Conservation (phyloP, 2,113 vertebrate species). For the Fregetta grallaria region DNA sequence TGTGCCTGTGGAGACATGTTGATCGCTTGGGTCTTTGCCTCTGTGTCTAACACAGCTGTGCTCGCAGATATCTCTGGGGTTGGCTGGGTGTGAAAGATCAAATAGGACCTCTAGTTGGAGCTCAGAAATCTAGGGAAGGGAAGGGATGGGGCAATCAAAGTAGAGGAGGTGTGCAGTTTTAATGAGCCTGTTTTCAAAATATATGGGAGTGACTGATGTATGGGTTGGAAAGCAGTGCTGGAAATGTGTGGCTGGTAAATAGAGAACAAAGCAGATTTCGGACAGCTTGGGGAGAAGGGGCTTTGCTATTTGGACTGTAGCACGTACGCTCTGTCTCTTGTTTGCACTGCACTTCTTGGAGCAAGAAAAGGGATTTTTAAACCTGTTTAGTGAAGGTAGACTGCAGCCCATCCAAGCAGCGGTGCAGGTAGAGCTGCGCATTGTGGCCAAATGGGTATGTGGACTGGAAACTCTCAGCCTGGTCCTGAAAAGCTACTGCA, state of each 20-base stretch:
- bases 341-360: neutral
- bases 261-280: neutral
- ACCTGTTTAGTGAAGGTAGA: fast-evolving
- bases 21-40: neutral
- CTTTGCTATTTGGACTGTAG: neutral
- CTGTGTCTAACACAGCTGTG: neutral
- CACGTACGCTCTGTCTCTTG: fast-evolving
- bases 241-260: neutral
- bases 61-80: neutral
- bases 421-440: neutral
- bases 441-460: neutral
- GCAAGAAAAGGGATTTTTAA: neutral
- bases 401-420: neutral
- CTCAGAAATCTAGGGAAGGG: neutral
- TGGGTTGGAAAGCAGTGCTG: neutral
- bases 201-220: neutral
- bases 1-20: slow-evolving; percentile 8
- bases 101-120: neutral
- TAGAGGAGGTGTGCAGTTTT: neutral
- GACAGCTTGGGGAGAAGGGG: neutral
- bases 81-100: neutral
- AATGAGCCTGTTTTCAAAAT: neutral
- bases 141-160: neutral
- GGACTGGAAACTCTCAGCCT: neutral
- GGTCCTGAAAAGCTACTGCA: neutral